Evolutionary conservation across 1,140 invertebrate species (phyloP), one percentile per base, ranked within the genome.

Genomic region (Penaeus japonicus): DNA sequence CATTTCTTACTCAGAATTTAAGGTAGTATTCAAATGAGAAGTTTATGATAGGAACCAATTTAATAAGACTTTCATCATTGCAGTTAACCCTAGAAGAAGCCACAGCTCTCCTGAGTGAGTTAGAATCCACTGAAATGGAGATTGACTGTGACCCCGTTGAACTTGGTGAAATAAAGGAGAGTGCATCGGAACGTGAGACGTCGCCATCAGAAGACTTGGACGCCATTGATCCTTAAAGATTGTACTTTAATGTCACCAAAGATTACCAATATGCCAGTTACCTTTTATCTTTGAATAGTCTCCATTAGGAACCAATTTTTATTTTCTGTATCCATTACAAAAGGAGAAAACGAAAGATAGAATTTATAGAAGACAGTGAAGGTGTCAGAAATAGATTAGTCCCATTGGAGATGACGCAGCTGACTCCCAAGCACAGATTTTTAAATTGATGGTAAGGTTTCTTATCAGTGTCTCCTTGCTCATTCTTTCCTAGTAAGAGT

Each of bases 51-150:
- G 55, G 20, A 84, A 70, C 32, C 75, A 2, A 1, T 27, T 80
- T 47, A 5, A 55, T 27, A 32, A 18, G 47, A 55, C 35, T 30
- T 80, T 30, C 30, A 20, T 84, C 24, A 10, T 89, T 87, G 78
- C 90, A 91, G 89, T 83, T 91, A 79, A 91, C 91, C 24, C 62
- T 91, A 55, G 91, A 91, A 53, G 91, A 91, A 81, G 90, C 90
- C 27, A 91, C 91, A 39, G 89, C 89, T 24, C 89, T 91, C 17
- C 89, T 91, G 35, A 91, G 90, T 73, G 90, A 90, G 54, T 70
- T 91, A 65, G 91, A 90, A 84, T 87, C 89, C 12, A 65, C 84
- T 27, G 90, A 91, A 47, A 91, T 91, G 87, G 86, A 90, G 30
- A 88, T 91, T 84, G 90, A 90, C 53, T 86, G 89, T 85, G 89